Percentiles rank a stretch among this genome's conserved stretches.
phyloP scores from a whole-genome alignment of 2,888 invertebrate species.

The Spisula subtruncata region DNA sequence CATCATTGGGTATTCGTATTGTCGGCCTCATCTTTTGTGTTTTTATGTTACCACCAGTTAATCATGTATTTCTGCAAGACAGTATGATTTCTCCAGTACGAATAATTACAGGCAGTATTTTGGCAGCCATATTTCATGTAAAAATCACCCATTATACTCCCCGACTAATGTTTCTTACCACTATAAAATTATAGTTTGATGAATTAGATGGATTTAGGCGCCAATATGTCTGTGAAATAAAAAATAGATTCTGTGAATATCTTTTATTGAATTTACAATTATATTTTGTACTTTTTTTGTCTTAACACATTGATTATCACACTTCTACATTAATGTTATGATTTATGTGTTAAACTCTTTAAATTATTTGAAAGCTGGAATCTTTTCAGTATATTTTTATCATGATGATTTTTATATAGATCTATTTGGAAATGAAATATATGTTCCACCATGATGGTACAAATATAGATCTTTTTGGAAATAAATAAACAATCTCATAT shows the following conservation, averaged over 20 bases:
- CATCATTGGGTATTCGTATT: conserved; percentile 66
- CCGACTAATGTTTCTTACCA: conserved; percentile 36
- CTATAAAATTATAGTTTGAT: conserved; percentile 70
- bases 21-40: conserved; percentile 59
- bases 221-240: conserved; percentile 61
- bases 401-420: not conserved
- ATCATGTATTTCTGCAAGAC: conserved; percentile 62
- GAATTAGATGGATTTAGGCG: conserved; percentile 61
- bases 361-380: not conserved
- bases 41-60: conserved; percentile 56
- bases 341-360: not conserved
- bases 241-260: conserved; percentile 23
- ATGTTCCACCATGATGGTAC: not conserved
- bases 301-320: conserved; percentile 4
- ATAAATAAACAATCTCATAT: not conserved
- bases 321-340: conserved; percentile 11
- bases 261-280: conserved; percentile 41
- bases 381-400: not conserved
- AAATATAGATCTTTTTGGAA: not conserved
- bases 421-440: not conserved
- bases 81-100: conserved; percentile 68
- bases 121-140: conserved; percentile 71
- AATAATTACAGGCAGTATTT: conserved; percentile 70
- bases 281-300: conserved; percentile 29
- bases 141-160: conserved; percentile 65